Base-by-base conservation (phyloP, 1,140 invertebrate species). In the Zaprionus taronus region DNA sequence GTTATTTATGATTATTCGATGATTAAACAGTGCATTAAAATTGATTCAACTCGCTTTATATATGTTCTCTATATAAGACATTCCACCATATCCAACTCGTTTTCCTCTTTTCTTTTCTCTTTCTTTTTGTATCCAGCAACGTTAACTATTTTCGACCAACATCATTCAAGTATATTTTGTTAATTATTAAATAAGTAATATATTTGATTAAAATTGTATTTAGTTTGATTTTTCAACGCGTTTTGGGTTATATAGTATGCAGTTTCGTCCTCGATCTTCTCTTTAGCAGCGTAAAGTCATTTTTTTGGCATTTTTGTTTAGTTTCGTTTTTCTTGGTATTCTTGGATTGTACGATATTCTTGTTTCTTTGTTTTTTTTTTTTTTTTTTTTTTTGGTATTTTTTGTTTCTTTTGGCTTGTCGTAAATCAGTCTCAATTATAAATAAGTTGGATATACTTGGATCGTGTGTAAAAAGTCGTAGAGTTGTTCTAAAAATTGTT, bases 21-120 rank as follows among this genome's bases (percentile, higher is more conserved):
- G 87, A 92, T 82, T 91, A 92, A 92, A 92, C 91, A 92, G 91
- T 92, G 91, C 91, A 90, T 92, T 87, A 90, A 85, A 90, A 90
- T 90, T 80, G 84, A 68, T 74, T 83, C 84, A 87, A 87, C 84
- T 87, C 67, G 81, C 69, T 74, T 69, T 75, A 22, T 87, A 49
- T 66, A 80, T 82, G 77, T 76, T 73, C 70, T 60, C 75, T 79
- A 62, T 62, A 69, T 72, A 77, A 70, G 68, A 17, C 26, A 14
- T 60, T 72, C 75, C 53, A 60, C 78, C 71, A 68, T 80, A 72
- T 71, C 78, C 75, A 71, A 72, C 60, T 58, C 53, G 44, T 49
- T 56, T 71, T 51, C 36, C 7, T 55, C 20, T 22, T 55, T 28
- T 2, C 53, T 28, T 49, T 9, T 34, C 26, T 22, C 47, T 51